These are phyloP conservation scores for Elegia similella DNA, from an alignment of 2,888 invertebrate species.

Conservation along the genomic window DNA sequence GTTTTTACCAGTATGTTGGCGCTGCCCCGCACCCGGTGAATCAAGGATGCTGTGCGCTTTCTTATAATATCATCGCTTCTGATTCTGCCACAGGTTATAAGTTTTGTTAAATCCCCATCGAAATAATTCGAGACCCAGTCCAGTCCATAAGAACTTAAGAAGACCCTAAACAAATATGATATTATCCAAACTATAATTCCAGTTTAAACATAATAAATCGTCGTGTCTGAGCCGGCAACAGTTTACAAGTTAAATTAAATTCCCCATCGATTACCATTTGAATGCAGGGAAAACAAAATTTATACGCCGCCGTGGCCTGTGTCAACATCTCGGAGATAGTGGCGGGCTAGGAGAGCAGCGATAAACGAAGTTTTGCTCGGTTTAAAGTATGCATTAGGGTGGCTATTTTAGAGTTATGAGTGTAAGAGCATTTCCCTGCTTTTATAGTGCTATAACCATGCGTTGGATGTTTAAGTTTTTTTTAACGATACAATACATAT, in stretches of 20 bases:
- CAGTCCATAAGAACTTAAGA: not conserved
- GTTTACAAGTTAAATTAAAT: slow-evolving; percentile 16
- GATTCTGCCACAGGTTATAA: no score
- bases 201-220: slow-evolving; percentile 6
- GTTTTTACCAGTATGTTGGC: no score
- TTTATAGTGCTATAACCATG: no score
- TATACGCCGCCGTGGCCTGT: slow-evolving; percentile 47
- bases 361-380: not conserved
- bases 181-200: not conserved
- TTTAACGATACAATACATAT: no score
- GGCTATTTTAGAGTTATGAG: not conserved
- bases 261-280: slow-evolving; percentile 25
- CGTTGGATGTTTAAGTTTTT: no score
- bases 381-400: not conserved
- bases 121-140: not conserved
- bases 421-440: no score
- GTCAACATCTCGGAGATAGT: slow-evolving; percentile 53
- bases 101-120: no score
- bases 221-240: slow-evolving; percentile 4
- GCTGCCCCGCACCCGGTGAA: no score
- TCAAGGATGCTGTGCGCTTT: no score
- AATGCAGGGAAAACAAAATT: slow-evolving; percentile 46
- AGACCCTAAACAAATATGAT: not conserved
- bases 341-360: not conserved
- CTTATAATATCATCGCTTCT: no score